phyloP scores from a whole-genome alignment of 2,888 invertebrate genomes.

The Euphydryas editha region DNA sequence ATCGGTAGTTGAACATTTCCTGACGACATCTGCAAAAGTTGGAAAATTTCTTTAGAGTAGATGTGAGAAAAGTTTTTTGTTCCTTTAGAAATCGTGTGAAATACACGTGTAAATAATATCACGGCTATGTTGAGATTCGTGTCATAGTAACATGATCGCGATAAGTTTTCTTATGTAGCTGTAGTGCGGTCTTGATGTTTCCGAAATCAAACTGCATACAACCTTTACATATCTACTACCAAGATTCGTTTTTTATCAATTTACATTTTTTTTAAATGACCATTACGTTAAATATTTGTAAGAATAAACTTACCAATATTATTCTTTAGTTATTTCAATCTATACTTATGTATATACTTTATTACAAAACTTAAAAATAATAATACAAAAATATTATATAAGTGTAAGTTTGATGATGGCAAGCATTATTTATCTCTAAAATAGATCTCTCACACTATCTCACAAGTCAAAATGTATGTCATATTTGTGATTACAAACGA shows the following conservation, averaged over 20 bases:
- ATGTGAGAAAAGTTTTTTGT: slow-evolving; percentile 54
- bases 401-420: no score
- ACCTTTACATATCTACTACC: neutral
- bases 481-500: no score
- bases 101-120: slow-evolving; percentile 34
- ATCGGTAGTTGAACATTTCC: slow-evolving; percentile 13
- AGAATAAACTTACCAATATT: no score
- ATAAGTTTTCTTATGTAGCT: slow-evolving; percentile 13
- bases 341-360: no score
- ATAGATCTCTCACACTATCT: no score
- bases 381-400: no score
- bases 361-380: no score
- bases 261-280: neutral
- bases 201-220: slow-evolving; percentile 10
- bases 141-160: slow-evolving; percentile 22
- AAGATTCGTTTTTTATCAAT: neutral
- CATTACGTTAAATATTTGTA: no score
- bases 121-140: slow-evolving; percentile 23
- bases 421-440: no score
- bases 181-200: slow-evolving; percentile 17
- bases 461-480: no score
- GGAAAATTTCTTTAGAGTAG: slow-evolving; percentile 28
- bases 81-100: slow-evolving; percentile 72
- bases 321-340: no score
- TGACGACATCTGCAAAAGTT: slow-evolving; percentile 17